A percentile compares a stretch with the other conserved stretches of the same genome.
Conservation (phyloP, 2,113 vertebrate genomes). For the chimpanzee (Pan troglodytes) region DNA sequence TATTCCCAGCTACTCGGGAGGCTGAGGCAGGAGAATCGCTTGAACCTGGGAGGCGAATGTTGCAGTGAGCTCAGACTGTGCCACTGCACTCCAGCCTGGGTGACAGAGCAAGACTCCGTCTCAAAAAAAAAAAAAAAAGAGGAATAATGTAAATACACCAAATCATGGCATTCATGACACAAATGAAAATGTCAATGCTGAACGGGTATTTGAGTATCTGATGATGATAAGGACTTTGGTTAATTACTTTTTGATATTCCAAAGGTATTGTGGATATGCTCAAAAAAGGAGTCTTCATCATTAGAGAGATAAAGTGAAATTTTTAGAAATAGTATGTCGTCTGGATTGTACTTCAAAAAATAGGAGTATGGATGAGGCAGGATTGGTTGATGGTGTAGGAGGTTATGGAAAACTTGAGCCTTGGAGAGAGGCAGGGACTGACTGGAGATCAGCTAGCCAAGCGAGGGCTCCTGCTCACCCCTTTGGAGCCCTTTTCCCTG, state of each 20-base stretch:
- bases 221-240: not conserved
- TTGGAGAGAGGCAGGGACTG: no score
- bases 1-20: not conserved
- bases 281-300: not conserved
- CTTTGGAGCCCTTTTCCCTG: not conserved
- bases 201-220: not conserved
- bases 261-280: not conserved
- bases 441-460: not conserved
- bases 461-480: no score
- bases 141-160: not conserved
- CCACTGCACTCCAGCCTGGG: not conserved
- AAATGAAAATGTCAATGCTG: not conserved
- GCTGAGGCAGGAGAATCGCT: not conserved
- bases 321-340: not conserved
- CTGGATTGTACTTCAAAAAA: conserved; percentile 2
- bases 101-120: not conserved
- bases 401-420: not conserved
- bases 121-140: not conserved
- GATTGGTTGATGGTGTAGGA: not conserved
- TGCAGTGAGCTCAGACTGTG: not conserved
- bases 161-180: not conserved
- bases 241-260: not conserved
- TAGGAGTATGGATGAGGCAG: not conserved
- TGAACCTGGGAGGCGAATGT: not conserved
- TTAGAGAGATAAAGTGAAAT: not conserved